phyloP scores from a whole-genome alignment of 2,797 vertebrate genomes.

The Hephaestus fuliginosus region DNA sequence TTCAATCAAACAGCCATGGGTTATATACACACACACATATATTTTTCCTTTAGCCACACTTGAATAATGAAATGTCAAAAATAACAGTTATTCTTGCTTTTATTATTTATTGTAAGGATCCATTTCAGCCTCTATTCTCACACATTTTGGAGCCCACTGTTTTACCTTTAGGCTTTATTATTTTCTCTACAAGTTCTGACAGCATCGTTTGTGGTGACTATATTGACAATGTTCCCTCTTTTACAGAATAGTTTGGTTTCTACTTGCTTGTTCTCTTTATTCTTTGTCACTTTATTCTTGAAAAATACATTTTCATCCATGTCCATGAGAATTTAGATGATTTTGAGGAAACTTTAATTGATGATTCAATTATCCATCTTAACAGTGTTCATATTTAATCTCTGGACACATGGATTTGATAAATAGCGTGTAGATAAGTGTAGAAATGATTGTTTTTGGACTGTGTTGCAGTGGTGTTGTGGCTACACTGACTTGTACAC shows the following conservation, averaged over 20 bases:
- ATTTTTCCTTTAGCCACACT: no score
- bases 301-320: background rate
- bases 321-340: background rate
- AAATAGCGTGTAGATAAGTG: background rate
- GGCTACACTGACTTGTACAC: background rate
- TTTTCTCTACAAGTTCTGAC: background rate
- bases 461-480: background rate
- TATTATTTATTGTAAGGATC: background rate
- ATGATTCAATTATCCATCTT: slow-evolving; percentile 3
- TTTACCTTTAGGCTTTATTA: background rate
- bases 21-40: no score
- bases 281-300: background rate
- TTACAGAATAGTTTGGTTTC: background rate
- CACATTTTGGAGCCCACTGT: background rate
- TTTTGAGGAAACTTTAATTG: background rate
- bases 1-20: background rate
- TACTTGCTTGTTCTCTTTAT: background rate
- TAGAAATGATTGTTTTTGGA: background rate
- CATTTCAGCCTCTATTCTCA: background rate
- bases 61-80: slow-evolving; percentile 1
- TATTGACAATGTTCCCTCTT: background rate
- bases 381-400: slow-evolving; percentile 10
- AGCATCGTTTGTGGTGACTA: background rate
- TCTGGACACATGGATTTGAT: background rate
- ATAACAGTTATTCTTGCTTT: background rate